Evolutionary conservation across 2,888 invertebrate genomes (phyloP).

Genomic region (Oxystoma pomonae): DNA sequence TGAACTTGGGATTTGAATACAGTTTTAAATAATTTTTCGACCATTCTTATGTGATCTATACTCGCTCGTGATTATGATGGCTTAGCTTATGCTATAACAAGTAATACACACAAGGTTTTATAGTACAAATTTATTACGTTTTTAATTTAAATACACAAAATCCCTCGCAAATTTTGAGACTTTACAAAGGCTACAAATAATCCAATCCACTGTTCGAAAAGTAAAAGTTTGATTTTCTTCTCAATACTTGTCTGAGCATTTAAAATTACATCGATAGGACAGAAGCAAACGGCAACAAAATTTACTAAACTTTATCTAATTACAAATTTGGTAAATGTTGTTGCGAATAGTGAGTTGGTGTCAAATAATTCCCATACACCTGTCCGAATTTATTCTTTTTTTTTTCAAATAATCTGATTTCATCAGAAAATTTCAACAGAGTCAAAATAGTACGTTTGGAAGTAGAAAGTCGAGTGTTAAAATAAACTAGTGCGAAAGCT

Average conservation of each 20-base stretch:
- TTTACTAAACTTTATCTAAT: neutral
- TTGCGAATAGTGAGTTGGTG: neutral
- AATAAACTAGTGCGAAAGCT: no score
- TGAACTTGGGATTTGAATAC: no score
- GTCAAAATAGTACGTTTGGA: no score
- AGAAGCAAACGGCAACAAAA: constrained; percentile 29
- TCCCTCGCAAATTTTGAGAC: constrained; percentile 56
- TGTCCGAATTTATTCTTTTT: no score
- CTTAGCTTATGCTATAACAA: no score
- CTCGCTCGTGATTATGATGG: no score
- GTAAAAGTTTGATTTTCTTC: constrained; percentile 37
- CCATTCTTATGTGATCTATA: no score
- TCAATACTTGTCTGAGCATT: constrained; percentile 43
- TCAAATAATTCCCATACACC: no score
- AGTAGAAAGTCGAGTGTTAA: no score
- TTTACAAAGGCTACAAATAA: constrained; percentile 20
- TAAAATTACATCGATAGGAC: constrained; percentile 42
- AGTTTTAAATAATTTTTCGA: no score
- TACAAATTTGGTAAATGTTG: neutral
- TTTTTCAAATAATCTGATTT: no score
- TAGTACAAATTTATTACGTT: constrained; percentile 66
- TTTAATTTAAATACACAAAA: constrained; percentile 64
- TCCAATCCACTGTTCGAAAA: constrained; percentile 18
- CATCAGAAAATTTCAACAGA: no score
- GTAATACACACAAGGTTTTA: constrained; percentile 38